Evolutionary conservation across 2,797 vertebrate genomes (phyloP), one percentile per base, ranked within the genome.

Genomic region (Periparus ater): DNA sequence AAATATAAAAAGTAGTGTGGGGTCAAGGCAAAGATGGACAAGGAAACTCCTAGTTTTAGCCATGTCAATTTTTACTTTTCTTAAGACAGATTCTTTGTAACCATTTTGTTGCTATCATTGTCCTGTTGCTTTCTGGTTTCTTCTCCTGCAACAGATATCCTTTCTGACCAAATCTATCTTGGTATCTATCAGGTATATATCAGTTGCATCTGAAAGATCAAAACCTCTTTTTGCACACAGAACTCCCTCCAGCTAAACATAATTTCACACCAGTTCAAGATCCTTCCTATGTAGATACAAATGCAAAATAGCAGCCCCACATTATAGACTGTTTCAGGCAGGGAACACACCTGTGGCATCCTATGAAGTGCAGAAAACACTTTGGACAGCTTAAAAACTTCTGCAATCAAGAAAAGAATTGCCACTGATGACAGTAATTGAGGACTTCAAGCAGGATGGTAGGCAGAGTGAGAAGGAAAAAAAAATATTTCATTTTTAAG

Each of bases 401-500:
- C 25, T n/a, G 13, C 14, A 79, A 19, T 76, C 32, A 67, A 57
- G 30, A 73, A 87, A 78, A 67, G 17, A 45, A 5, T 9, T 55
- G 45, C 26, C 16, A 26, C 17, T 68, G 42, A 48, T 71, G 38
- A 83, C 7, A 40, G 12, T 16, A 60, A 45, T 78, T 70, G 70
- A 67, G 13, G 9, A 57, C 38, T 36, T 13, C 14, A 57, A 85
- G 38, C 67, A 50, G 63, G 51, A 74, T 40, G 29, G 12, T 17
- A 30, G 30, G 55, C 9, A 86, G 38, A 63, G 20, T 13, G 21
- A 62, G 25, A 90, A 73, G 60, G n/a, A 84, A 84, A 94, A 86
- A 38, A 79, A 60, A n/a, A 20, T 50, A 36, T 78, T 89, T 79
- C 14, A 66, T 84, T 94, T 93, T 90, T 88, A 91, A 94, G 67